Evolutionary conservation across 2,113 vertebrate species (phyloP).

Genomic region (Caracal caracal): DNA sequence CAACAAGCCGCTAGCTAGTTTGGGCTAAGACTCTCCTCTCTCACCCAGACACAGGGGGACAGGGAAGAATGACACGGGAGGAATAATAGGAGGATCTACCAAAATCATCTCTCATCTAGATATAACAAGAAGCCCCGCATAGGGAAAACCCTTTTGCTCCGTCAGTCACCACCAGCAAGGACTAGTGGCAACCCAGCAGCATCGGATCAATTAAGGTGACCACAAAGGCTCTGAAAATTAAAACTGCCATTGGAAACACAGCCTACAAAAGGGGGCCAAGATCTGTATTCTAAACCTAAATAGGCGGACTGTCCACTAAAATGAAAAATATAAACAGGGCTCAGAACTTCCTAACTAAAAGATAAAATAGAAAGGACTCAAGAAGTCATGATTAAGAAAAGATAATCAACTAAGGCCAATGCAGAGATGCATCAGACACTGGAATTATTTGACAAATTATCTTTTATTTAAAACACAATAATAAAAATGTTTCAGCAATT

Average conservation of each 20-base stretch:
- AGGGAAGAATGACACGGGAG: not conserved
- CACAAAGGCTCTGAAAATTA: constrained; percentile 30
- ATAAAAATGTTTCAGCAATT: constrained; percentile 46
- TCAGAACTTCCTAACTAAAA: not conserved
- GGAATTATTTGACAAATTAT: not conserved
- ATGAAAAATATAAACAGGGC: constrained; percentile 1
- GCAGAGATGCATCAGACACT: not conserved
- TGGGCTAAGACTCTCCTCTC: not conserved
- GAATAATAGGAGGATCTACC: not conserved
- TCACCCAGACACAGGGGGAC: not conserved
- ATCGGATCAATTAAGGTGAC: not conserved
- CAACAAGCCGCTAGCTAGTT: not conserved
- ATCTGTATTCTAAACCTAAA: not conserved
- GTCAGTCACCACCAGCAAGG: not conserved
- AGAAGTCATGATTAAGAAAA: constrained; percentile 41
- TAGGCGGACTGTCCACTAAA: not conserved
- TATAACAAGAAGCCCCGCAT: not conserved
- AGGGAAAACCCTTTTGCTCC: not conserved
- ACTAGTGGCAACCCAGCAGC: not conserved
- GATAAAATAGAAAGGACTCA: not conserved
- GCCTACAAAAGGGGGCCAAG: not conserved
- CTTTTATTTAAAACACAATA: not conserved
- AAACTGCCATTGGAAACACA: not conserved
- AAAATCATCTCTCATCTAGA: not conserved
- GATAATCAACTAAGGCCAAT: not conserved